These are phyloP conservation scores for Podocnemis expansa DNA, from an alignment of 2,113 vertebrate species.

Conservation along the genomic window DNA sequence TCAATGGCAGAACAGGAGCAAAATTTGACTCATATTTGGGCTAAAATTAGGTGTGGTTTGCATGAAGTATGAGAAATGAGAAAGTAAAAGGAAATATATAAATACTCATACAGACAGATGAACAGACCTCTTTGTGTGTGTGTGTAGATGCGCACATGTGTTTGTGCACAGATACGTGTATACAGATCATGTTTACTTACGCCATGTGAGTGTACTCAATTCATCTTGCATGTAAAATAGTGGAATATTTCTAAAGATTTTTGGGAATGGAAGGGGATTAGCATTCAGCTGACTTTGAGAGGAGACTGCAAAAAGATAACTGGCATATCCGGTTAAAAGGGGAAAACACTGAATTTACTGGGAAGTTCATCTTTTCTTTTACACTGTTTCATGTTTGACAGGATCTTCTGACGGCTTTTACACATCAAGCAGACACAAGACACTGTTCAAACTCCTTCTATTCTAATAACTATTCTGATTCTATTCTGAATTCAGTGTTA, in stretches of 20 bases:
- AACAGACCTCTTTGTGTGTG: neutral
- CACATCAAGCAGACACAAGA: slow-evolving; percentile 35
- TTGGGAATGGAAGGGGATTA: neutral
- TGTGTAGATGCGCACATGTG: neutral
- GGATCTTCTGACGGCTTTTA: slow-evolving; percentile 50
- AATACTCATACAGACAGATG: neutral
- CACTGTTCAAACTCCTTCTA: slow-evolving; percentile 27
- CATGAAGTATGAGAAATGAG: neutral
- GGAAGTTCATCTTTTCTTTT: slow-evolving; percentile 44
- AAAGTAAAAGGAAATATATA: neutral
- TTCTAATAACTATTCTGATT: slow-evolving; percentile 50
- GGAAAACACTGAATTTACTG: neutral
- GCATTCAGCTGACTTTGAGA: neutral
- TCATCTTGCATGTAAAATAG: neutral
- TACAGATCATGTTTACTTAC: neutral
- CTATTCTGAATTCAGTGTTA: slow-evolving; percentile 13
- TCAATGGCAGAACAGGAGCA: neutral
- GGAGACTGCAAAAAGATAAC: neutral
- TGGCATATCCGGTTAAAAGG: neutral
- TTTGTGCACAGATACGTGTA: fast-evolving
- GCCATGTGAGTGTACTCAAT: neutral
- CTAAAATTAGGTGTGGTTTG: neutral
- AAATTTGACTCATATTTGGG: neutral
- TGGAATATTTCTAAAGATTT: neutral
- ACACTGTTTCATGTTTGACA: slow-evolving; percentile 35